Evolutionary conservation across 2,797 vertebrate species (phyloP), one percentile per base, ranked within the genome.

Genomic region (Adrianichthys oophorus): DNA sequence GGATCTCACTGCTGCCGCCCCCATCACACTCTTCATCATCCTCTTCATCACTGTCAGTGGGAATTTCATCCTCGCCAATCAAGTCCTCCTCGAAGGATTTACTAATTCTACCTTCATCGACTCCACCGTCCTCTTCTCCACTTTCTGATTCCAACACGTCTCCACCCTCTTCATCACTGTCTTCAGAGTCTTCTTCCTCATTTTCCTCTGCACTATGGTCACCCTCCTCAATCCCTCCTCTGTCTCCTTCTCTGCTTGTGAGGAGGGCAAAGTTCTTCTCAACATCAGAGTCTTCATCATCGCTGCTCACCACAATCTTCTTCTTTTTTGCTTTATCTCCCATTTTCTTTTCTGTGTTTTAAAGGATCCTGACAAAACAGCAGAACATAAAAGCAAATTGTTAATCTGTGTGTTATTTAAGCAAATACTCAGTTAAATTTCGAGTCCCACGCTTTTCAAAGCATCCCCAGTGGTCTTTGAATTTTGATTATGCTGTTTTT

Each of bases 241-340:
- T 12, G 5, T 12, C 5, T 52, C 44, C 17, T 59, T 46, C 50
- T 72, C 48, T 77, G 51, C 78, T 44, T 10, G 58, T 60, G 41
- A 89, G 24, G 57, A 90, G 68, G 2, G 52, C 42, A 15, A 83
- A 87, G 78, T 91, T 90, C 49, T 48, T 83, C 62, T 90, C 90
- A 16, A 62, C 58, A 1, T 80, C 87, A 0, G 87, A 84, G 50
- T 84, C 85, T 15, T 82, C 85, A 0, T 80, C 84, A 0, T 65
- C 70, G 5, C 74, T 70, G 68, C 48, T 66, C 1, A 21, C 17
- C 0, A 2, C 24, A 5, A 17, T 44, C 41, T 1, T 49, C 50
- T 43, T 47, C 59, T 54, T 44, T 10, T 16, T 45, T 7, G 1
- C 16, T n/a, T 42, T 10, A 3, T 45, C 49, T 0, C 15, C 42